These are phyloP conservation scores for Tribolium castaneum DNA, from an alignment of 1,140 invertebrate genomes.

Conservation along the genomic window DNA sequence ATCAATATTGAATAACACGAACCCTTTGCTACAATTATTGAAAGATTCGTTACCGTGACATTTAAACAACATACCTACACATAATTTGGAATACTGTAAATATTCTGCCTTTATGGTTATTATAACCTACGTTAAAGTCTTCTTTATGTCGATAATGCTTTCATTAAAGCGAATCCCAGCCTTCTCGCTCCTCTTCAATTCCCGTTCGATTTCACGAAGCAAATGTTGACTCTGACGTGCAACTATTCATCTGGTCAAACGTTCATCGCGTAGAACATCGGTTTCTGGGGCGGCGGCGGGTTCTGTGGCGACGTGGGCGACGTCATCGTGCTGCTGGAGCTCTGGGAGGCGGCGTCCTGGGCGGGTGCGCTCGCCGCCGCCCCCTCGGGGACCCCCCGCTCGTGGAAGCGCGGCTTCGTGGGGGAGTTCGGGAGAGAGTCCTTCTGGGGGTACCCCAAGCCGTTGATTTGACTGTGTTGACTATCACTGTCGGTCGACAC, in stretches of 20 bases:
- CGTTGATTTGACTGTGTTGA: conserved; percentile 59
- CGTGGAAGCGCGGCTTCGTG: conserved; percentile 64
- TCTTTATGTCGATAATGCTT: conserved; percentile 45
- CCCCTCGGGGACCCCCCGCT: conserved; percentile 74
- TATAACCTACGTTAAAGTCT: conserved; percentile 56
- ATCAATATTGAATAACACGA: conserved; percentile 11
- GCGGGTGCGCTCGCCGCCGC: conserved; percentile 70
- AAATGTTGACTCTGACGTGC: conserved; percentile 55
- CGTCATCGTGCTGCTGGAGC: conserved; percentile 63
- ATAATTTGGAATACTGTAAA: conserved; percentile 43
- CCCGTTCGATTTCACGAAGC: background rate
- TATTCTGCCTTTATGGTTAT: conserved; percentile 55
- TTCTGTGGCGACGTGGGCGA: conserved; percentile 64
- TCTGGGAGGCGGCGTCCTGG: conserved; percentile 64
- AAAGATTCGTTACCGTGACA: conserved; percentile 30
- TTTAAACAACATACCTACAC: conserved; percentile 32
- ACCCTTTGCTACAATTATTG: conserved; percentile 13
- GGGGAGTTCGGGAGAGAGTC: conserved; percentile 63
- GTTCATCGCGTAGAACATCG: conserved; percentile 72
- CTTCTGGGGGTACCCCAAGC: conserved; percentile 62
- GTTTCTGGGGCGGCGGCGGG: conserved; percentile 60
- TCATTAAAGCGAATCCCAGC: conserved; percentile 42
- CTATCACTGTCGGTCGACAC: conserved; percentile 57
- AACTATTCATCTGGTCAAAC: conserved; percentile 70
- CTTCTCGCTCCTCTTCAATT: conserved; percentile 5